A percentile compares a stretch with the other conserved stretches of the same genome.
phyloP scores from a whole-genome alignment of 2,113 vertebrate species.

The Odocoileus virginianus region DNA sequence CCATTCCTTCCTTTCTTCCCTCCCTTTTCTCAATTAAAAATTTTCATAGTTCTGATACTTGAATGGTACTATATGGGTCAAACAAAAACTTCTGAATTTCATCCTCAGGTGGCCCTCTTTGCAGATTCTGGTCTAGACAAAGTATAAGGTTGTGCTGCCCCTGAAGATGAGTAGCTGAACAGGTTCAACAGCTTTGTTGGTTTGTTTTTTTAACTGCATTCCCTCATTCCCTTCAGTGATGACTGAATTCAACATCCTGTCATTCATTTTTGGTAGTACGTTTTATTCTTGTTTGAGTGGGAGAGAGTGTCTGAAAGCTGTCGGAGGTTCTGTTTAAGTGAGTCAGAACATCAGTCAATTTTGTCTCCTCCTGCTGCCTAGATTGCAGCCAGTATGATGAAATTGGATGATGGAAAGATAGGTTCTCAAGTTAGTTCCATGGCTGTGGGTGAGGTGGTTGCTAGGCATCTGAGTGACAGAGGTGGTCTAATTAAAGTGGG shows the following conservation, averaged over 20 bases:
- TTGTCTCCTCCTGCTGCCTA: background rate
- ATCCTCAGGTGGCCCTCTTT: background rate
- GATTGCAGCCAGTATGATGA: background rate
- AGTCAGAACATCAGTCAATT: background rate
- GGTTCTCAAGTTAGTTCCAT: background rate
- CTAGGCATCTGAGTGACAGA: background rate
- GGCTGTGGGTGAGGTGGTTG: background rate
- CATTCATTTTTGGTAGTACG: background rate
- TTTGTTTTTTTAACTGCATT: background rate
- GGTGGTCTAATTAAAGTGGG: slow-evolving; percentile 48
- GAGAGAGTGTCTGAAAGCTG: background rate
- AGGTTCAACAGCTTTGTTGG: background rate
- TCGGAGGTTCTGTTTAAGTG: background rate
- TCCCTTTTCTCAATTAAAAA: background rate
- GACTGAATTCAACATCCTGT: background rate
- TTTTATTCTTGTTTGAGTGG: background rate
- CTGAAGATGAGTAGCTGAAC: background rate
- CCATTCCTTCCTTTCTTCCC: background rate
- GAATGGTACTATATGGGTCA: background rate
- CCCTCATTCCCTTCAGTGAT: background rate
- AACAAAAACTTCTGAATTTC: background rate
- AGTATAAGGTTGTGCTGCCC: background rate
- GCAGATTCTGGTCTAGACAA: background rate
- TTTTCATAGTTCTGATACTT: background rate
- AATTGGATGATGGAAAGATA: background rate